Conservation (phyloP, 2,888 invertebrate species). For the Pogonocherus hispidulus region DNA sequence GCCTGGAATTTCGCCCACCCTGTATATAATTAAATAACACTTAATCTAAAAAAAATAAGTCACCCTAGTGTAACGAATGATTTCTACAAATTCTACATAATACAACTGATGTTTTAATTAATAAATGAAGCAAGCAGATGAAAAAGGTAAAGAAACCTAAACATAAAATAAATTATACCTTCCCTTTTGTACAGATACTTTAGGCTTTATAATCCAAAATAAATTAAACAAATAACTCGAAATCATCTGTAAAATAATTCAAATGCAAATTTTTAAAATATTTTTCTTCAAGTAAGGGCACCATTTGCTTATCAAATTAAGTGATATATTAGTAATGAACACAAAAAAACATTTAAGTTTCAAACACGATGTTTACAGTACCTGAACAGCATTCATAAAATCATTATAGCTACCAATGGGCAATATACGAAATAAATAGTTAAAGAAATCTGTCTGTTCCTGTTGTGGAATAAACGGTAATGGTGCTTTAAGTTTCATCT, state of each 20-base stretch:
- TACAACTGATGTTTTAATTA: no score
- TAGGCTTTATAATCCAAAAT: no score
- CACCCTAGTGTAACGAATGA: not conserved
- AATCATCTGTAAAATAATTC: no score
- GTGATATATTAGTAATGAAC: slow-evolving; percentile 25
- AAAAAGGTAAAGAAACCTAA: not conserved
- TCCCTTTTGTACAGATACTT: no score
- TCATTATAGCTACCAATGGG: slow-evolving; percentile 66
- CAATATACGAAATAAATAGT: slow-evolving; percentile 65
- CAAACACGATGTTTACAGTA: slow-evolving; percentile 48
- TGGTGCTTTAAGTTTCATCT: slow-evolving; percentile 37
- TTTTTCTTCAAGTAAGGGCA: no score
- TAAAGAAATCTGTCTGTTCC: slow-evolving; percentile 64
- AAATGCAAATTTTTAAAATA: no score
- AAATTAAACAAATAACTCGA: no score
- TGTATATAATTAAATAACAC: no score
- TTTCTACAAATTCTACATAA: not conserved
- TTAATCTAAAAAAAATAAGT: not conserved
- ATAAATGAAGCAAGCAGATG: not conserved
- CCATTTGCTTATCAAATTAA: no score
- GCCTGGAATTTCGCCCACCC: no score
- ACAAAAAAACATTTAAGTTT: slow-evolving; percentile 10
- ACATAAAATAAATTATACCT: no score
- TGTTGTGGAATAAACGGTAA: slow-evolving; percentile 30
- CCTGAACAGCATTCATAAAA: slow-evolving; percentile 65